These are phyloP conservation scores for Dicrurus megarhynchus DNA, from an alignment of 2,113 vertebrate species.

Conservation along the genomic window DNA sequence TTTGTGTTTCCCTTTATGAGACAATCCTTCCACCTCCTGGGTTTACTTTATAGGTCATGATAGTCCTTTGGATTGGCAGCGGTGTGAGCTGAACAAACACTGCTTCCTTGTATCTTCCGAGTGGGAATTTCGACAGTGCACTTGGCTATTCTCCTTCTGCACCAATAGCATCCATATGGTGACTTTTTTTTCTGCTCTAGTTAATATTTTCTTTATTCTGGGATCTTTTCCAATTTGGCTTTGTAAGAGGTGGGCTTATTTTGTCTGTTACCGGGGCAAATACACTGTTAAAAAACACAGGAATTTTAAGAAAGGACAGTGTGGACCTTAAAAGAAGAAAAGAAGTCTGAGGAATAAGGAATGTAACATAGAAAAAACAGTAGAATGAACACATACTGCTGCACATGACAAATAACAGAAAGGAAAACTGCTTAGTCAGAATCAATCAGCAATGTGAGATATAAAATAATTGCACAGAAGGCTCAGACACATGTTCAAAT, in stretches of 20 bases:
- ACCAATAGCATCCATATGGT: conserved; percentile 70
- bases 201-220: conserved; percentile 67
- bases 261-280: conserved; percentile 33
- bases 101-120: conserved; percentile 35
- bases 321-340: conserved; percentile 19
- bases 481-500: neutral
- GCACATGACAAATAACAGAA: neutral
- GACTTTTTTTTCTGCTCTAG: conserved; percentile 52
- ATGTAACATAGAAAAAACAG: neutral
- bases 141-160: conserved; percentile 64
- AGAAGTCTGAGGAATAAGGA: conserved; percentile 1
- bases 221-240: conserved; percentile 62
- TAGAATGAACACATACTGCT: neutral
- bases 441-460: neutral
- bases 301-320: conserved; percentile 13
- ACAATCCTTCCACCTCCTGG: neutral
- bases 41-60: conserved; percentile 49
- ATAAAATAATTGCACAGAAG: conserved; percentile 26
- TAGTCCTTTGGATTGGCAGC: conserved; percentile 50
- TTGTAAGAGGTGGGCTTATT: conserved; percentile 40
- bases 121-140: conserved; percentile 53
- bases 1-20: neutral
- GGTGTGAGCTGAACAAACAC: conserved; percentile 44
- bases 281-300: conserved; percentile 5
- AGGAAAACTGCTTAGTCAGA: conserved; percentile 21